A percentile compares a stretch with the other conserved stretches of the same genome.
Evolutionary conservation across 2,888 invertebrate genomes (phyloP).

Genomic region (Diplolepis rosae): DNA sequence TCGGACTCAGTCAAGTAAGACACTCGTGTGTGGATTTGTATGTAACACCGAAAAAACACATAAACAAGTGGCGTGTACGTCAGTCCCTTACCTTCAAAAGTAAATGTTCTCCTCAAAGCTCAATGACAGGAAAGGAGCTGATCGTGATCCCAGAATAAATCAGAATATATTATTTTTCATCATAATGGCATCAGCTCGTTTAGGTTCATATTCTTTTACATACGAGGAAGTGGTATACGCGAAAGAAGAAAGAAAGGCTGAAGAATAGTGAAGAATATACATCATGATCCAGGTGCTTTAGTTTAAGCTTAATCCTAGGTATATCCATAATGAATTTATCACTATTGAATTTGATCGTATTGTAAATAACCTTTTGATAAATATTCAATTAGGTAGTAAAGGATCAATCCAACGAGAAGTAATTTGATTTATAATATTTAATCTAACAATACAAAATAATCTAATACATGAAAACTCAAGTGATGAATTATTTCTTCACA

Average conservation of each 20-base stretch:
- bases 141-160: conserved; percentile 75
- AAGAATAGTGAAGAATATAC: conserved; percentile 40
- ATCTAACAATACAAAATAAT: neutral
- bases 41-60: conserved; percentile 74
- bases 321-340: neutral
- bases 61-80: conserved; percentile 73
- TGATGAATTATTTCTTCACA: conserved; percentile 34
- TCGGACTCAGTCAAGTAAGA: conserved; percentile 66
- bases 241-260: conserved; percentile 39
- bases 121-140: conserved; percentile 75
- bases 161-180: conserved; percentile 74
- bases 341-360: too few species aligned
- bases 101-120: conserved; percentile 75
- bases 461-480: neutral
- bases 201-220: conserved; percentile 57
- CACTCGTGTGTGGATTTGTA: conserved; percentile 70
- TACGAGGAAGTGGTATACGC: conserved; percentile 47
- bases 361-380: neutral
- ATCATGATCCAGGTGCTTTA: conserved; percentile 45
- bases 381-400: too few species aligned
- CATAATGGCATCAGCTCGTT: conserved; percentile 63
- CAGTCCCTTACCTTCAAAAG: conserved; percentile 75
- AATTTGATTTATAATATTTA: too few species aligned
- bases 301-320: neutral
- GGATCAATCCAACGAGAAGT: too few species aligned